These are phyloP conservation scores for Zaprionus camerounensis DNA, from an alignment of 1,140 invertebrate species.

Conservation along the genomic window DNA sequence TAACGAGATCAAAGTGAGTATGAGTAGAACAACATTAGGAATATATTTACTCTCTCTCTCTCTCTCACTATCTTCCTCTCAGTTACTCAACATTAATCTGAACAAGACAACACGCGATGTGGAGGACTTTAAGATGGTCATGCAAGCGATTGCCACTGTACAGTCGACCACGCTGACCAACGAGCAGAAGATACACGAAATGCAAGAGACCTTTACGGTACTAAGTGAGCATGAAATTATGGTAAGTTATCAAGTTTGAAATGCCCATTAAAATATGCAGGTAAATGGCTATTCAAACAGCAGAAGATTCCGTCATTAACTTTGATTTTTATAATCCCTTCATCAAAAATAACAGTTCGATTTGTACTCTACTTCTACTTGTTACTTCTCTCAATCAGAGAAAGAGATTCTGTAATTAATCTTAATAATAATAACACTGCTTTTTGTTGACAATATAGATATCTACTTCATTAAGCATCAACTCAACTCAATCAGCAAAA, in stretches of 20 bases:
- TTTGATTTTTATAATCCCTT: too few species aligned
- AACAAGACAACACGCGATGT: constrained; percentile 90
- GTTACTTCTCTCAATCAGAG: too few species aligned
- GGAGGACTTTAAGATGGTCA: constrained; percentile 92
- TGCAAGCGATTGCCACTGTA: constrained; percentile 91
- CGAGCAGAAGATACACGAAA: constrained; percentile 89
- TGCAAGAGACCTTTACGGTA: constrained; percentile 87
- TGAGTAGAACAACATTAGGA: background rate
- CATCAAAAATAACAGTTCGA: too few species aligned
- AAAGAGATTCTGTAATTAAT: too few species aligned
- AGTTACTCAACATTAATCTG: constrained; percentile 87
- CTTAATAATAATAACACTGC: too few species aligned
- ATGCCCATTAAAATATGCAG: too few species aligned
- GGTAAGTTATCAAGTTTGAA: constrained; percentile 69
- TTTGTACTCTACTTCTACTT: too few species aligned
- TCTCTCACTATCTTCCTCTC: constrained; percentile 13
- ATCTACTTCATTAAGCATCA: too few species aligned
- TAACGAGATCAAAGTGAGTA: constrained; percentile 84
- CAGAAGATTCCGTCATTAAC: too few species aligned
- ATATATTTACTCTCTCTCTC: background rate
- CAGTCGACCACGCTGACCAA: constrained; percentile 90
- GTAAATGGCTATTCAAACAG: too few species aligned
- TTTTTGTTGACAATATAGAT: too few species aligned
- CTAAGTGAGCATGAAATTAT: constrained; percentile 86
- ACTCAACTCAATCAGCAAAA: too few species aligned